Evolutionary conservation across 1,140 invertebrate species (phyloP), one percentile per base, ranked within the genome.

Genomic region (Macrostomum lignano): DNA sequence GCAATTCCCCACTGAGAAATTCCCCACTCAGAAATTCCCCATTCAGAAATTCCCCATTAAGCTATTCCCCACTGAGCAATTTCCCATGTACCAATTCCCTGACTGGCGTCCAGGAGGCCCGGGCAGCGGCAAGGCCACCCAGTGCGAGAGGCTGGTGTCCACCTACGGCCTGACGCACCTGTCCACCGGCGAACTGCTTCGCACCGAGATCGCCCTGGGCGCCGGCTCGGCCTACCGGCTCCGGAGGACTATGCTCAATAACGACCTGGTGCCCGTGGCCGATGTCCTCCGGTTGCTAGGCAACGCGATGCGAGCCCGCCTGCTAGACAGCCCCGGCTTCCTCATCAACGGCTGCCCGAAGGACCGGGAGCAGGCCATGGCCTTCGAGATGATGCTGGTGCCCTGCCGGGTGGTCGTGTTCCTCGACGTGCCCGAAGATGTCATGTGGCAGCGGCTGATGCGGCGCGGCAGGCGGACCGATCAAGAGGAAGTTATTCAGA

Each of bases 401-500:
- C 65, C 71, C 1, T 74, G 72, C 25, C 64, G 69, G 32, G 45
- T 74, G 32, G 70, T 82, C 1, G 42, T 88, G n/a, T 84, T 67
- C 48, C 72, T 73, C 42, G 74, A 91, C 33, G 74, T 75, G 2
- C 62, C 68, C 1, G 73, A 81, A 42, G 72, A 76, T 4, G 75
- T 73, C 0, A 66, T 98, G 61, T 70, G 70, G 0, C 60, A 69
- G 37, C 66, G 88, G 31, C 65, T 94, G 19, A 44, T 94, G 39
- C 68, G 73, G 1, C 68, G 88, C 36, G 86, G 73, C 0, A 67
- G 88, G n/a, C 74, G 71, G 2, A 88, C 96, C 46, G 88, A 98
- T 50, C 96, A 96, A 46, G 75, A 75, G 50, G 77, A 78, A 42
- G 94, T 86, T 1, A 94, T 98, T 44, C 75, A 75, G 44, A 74